A percentile compares a stretch with the other conserved stretches of the same genome.
These are phyloP conservation scores for Dysidea cf. avara DNA, from an alignment of 37 sponge, comb jelly and placozoan species.

Conservation along the genomic window DNA sequence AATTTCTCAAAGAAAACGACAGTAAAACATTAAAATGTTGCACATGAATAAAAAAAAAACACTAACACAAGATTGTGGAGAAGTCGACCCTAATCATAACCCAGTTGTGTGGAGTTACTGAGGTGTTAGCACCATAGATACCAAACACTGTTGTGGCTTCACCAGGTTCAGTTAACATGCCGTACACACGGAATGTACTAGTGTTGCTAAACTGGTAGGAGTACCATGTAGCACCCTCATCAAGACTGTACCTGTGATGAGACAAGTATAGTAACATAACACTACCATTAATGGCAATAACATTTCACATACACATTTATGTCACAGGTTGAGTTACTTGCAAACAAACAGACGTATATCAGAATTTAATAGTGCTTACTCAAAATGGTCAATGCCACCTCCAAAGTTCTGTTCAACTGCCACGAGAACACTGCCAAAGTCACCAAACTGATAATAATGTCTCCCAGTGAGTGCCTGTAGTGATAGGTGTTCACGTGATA, in stretches of 20 bases:
- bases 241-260: constrained; percentile 15
- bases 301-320: too few species aligned
- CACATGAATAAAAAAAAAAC: too few species aligned
- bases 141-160: constrained; percentile 50
- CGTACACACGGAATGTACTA: constrained; percentile 13
- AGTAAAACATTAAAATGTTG: too few species aligned
- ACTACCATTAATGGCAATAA: too few species aligned
- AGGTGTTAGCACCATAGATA: constrained; percentile 30
- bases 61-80: neutral
- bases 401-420: constrained; percentile 20
- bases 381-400: neutral
- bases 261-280: too few species aligned
- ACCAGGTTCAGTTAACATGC: constrained; percentile 52
- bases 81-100: constrained; percentile 52
- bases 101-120: constrained; percentile 21
- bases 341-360: too few species aligned
- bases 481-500: too few species aligned
- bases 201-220: constrained; percentile 15
- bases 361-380: neutral
- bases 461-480: constrained; percentile 18
- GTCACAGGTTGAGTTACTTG: too few species aligned
- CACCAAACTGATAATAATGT: constrained; percentile 50
- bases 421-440: constrained; percentile 56
- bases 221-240: constrained; percentile 52
- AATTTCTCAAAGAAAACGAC: too few species aligned